Evolutionary conservation across 2,113 vertebrate species (phyloP).

Genomic region (Neodon shergylaensis): DNA sequence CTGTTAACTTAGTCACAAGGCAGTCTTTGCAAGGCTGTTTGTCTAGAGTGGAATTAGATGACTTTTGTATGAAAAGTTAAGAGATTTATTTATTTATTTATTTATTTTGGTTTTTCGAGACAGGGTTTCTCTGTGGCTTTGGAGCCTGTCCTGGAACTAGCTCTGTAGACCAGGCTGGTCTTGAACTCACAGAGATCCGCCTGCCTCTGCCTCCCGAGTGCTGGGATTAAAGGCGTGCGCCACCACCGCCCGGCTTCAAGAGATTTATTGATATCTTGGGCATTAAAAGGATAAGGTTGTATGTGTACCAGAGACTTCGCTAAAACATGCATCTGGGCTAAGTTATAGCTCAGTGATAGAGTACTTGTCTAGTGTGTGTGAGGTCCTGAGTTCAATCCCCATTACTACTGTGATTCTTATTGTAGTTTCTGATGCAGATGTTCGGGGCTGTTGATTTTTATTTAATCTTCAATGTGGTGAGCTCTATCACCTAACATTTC

Average conservation of each 20-base stretch:
- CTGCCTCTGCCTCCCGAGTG: too few relatives aligned
- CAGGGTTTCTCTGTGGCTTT: too few relatives aligned
- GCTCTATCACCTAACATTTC: too few relatives aligned
- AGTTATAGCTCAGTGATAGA: not conserved
- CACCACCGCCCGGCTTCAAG: too few relatives aligned
- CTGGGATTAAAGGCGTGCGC: too few relatives aligned
- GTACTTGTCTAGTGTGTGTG: not conserved
- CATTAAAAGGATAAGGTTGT: not conserved
- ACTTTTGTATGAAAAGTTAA: not conserved
- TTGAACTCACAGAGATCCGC: too few relatives aligned
- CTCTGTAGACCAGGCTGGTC: too few relatives aligned
- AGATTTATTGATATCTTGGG: not conserved
- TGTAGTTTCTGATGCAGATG: not conserved
- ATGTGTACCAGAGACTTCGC: not conserved
- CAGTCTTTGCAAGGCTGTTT: not conserved
- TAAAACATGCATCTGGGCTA: not conserved
- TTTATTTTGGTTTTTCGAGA: too few relatives aligned
- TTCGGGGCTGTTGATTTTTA: not conserved
- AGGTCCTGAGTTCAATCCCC: not conserved
- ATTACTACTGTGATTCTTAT: not conserved
- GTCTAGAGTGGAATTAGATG: not conserved
- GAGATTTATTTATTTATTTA: too few relatives aligned
- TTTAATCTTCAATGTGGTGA: accelerated
- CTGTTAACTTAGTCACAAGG: not conserved
- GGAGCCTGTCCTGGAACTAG: too few relatives aligned